Base-by-base conservation (phyloP, 2,888 invertebrate genomes). In the Mechanitis mazaeus region DNA sequence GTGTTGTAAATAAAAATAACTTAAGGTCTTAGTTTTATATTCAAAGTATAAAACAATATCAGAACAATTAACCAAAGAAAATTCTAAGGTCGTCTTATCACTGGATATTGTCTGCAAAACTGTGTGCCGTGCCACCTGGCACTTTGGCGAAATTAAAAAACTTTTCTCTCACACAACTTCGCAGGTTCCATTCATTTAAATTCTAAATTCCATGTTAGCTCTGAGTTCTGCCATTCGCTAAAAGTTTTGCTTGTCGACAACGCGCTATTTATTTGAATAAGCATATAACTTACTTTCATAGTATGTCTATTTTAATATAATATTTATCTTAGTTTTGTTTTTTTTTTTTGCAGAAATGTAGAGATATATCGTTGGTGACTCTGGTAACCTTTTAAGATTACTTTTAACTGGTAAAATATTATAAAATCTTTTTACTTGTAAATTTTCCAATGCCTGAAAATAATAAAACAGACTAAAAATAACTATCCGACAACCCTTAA, bases 61-160 rank as follows among this genome's bases (percentile, higher is more conserved):
- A 31, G 31, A 50, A 50, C 31, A 50, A 50, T 50, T 50, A 50
- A 28, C 31, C 31, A 50, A 31, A 50, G 50, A 50, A 50, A 50
- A 50, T 50, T 50, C 50, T 31, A 50, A 50, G 50, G 50, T 50
- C 50, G 50, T 50, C 50, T 50, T 50, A 50, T 50, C 50, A 50
- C 50, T 50, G 28, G 79, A 75, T 75, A 81, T 82, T 80, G 83
- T 83, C 83, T 79, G 80, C 82, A 80, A 82, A 83, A 85, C 81
- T 73, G 82, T 80, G 77, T 76, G 78, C 50, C 50, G 31, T 50
- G 5, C 79, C 88, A 88, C 87, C 88, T 88, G 87, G 81, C 76
- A 79, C 83, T 83, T 83, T 80, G 78, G 76, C 84, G 80, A 88
- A 88, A 89, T 89, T 89, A 89, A 88, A 88, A 89, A 89, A 89